These are phyloP conservation scores for Drosophila ficusphila DNA, from an alignment of 1,140 invertebrate genomes.

Conservation along the genomic window DNA sequence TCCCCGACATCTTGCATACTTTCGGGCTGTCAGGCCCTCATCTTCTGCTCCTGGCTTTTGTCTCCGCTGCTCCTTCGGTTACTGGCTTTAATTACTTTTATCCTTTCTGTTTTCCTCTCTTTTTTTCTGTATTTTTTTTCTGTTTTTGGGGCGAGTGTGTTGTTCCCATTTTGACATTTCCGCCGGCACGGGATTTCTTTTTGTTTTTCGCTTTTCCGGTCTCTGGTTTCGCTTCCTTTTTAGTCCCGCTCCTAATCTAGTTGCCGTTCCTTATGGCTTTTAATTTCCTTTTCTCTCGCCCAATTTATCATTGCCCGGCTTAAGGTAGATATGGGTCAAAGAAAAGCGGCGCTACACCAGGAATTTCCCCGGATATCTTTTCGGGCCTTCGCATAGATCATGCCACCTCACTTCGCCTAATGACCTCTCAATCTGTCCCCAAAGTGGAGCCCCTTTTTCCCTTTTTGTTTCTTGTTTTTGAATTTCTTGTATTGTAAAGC, in stretches of 20 bases:
- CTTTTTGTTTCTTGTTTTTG: not conserved
- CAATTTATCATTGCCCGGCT: slow-evolving; percentile 69
- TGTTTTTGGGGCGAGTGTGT: slow-evolving; percentile 16
- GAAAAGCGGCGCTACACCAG: not conserved
- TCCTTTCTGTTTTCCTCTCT: slow-evolving; percentile 50
- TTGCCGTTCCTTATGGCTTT: slow-evolving; percentile 70
- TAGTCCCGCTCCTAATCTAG: slow-evolving; percentile 49
- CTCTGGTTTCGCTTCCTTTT: slow-evolving; percentile 24
- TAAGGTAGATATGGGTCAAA: slow-evolving; percentile 40
- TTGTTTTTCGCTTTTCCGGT: slow-evolving; percentile 14
- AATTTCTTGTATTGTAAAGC: not conserved
- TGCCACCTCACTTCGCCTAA: slow-evolving; percentile 65
- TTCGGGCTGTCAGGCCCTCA: slow-evolving; percentile 38
- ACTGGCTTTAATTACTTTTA: slow-evolving; percentile 77
- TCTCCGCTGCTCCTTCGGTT: slow-evolving; percentile 34
- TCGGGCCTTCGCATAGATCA: slow-evolving; percentile 53
- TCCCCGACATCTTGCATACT: slow-evolving; percentile 38
- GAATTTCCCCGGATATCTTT: slow-evolving; percentile 18
- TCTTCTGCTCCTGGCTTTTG: slow-evolving; percentile 34
- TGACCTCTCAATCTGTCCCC: slow-evolving; percentile 80
- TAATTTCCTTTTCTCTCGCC: slow-evolving; percentile 72
- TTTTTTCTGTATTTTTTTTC: slow-evolving; percentile 16
- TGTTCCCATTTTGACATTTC: slow-evolving; percentile 55
- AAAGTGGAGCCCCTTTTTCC: slow-evolving; percentile 34
- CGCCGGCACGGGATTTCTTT: slow-evolving; percentile 39